phyloP scores from a whole-genome alignment of 2,113 vertebrate species.

The Hucho hucho region DNA sequence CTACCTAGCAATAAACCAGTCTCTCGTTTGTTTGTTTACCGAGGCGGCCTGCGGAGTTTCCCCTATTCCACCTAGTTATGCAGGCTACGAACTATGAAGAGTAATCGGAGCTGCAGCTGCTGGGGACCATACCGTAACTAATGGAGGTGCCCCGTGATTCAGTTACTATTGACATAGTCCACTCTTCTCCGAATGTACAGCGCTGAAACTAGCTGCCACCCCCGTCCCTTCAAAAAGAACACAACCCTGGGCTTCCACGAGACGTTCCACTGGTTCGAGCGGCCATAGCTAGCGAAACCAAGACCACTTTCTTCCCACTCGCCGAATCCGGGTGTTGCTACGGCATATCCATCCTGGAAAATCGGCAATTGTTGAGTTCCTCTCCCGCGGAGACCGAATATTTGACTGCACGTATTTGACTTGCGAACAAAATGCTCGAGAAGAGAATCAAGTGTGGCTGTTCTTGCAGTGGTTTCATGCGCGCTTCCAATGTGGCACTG shows the following conservation, averaged over 20 bases:
- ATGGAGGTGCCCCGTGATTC: slow-evolving; percentile 24
- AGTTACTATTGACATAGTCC: slow-evolving; percentile 10
- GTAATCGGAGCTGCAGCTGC: slow-evolving; percentile 28
- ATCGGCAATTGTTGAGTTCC: neutral
- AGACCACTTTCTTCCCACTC: slow-evolving; percentile 14
- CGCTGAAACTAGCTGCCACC: neutral
- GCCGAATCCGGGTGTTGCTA: neutral
- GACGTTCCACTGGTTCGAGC: neutral
- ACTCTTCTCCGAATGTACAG: neutral
- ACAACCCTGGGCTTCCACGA: neutral
- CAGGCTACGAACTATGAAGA: slow-evolving; percentile 38
- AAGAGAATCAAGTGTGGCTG: slow-evolving; percentile 30
- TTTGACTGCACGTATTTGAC: neutral
- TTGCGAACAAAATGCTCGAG: neutral
- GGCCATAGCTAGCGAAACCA: slow-evolving; percentile 7
- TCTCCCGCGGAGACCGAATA: neutral
- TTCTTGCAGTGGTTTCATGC: neutral
- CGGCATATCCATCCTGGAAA: neutral
- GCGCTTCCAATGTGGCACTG: slow-evolving; percentile 16
- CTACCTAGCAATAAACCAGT: neutral
- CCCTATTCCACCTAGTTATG: slow-evolving; percentile 4
- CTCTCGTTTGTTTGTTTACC: slow-evolving; percentile 11
- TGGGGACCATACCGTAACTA: slow-evolving; percentile 40
- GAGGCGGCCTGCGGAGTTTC: slow-evolving; percentile 5
- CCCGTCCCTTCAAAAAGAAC: neutral